Percentiles rank a stretch among this genome's conserved stretches.
phyloP scores from a whole-genome alignment of 2,113 vertebrate genomes.

The Anseranas semipalmata region DNA sequence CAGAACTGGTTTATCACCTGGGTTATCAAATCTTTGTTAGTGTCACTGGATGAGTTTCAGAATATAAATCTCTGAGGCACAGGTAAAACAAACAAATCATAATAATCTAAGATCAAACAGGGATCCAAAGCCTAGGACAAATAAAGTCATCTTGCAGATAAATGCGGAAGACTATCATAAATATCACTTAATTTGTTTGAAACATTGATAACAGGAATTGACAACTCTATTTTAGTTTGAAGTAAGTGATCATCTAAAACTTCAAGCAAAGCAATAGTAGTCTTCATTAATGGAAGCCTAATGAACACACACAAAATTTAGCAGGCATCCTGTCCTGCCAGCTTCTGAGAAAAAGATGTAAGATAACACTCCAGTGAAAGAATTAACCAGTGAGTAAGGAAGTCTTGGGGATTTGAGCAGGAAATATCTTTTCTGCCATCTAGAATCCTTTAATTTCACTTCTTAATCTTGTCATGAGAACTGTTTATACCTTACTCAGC shows the following conservation, averaged over 20 bases:
- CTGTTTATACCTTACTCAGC: not conserved
- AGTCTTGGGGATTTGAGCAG: not conserved
- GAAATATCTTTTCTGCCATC: not conserved
- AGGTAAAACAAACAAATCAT: constrained; percentile 64
- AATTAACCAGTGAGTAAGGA: not conserved
- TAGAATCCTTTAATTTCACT: not conserved
- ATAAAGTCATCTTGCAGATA: constrained; percentile 59
- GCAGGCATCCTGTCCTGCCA: not conserved
- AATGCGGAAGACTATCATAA: constrained; percentile 38
- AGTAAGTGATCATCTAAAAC: not conserved
- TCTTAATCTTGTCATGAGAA: not conserved
- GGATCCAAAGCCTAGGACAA: constrained; percentile 8
- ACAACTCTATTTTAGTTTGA: constrained; percentile 14
- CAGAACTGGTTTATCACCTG: constrained; percentile 60
- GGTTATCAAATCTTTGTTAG: constrained; percentile 61
- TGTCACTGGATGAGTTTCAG: constrained; percentile 39
- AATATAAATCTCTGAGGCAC: constrained; percentile 63
- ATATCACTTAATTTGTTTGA: constrained; percentile 54
- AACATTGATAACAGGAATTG: constrained; percentile 14
- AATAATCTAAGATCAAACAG: constrained; percentile 46
- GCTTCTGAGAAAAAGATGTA: not conserved
- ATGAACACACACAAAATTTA: not conserved
- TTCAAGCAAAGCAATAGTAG: not conserved
- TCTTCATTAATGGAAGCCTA: not conserved
- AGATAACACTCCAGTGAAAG: not conserved